Percentiles rank a stretch among this genome's conserved stretches.
phyloP scores from a whole-genome alignment of 2,888 invertebrate species.

The Cybosia mesomella region DNA sequence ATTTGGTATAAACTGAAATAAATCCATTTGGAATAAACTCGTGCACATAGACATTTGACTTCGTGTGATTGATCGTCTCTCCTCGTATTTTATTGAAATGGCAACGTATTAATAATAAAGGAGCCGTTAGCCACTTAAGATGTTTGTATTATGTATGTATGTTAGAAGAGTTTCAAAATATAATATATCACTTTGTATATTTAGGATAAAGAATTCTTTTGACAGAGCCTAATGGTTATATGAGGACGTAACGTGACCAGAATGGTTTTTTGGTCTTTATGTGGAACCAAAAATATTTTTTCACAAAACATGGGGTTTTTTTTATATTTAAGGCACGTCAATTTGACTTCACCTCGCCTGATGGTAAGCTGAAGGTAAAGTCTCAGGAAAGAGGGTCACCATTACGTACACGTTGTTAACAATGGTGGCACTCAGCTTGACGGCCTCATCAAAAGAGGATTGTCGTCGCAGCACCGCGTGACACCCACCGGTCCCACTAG shows the following conservation, averaged over 20 bases:
- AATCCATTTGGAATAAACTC: constrained; percentile 52
- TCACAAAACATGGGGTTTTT: too few species aligned
- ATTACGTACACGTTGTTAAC: too few species aligned
- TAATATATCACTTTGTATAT: background rate
- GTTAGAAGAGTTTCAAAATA: constrained; percentile 5
- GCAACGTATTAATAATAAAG: constrained; percentile 43
- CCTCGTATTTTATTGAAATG: constrained; percentile 45
- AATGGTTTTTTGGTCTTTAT: background rate
- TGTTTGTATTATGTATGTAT: constrained; percentile 28
- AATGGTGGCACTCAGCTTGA: too few species aligned
- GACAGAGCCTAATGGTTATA: background rate
- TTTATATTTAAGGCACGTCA: too few species aligned
- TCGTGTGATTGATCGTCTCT: constrained; percentile 46
- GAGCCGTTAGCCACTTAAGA: constrained; percentile 27
- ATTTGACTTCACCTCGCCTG: too few species aligned
- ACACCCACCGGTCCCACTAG: too few species aligned
- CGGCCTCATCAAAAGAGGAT: too few species aligned
- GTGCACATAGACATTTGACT: constrained; percentile 47
- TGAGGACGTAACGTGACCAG: background rate
- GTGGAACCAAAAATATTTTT: background rate
- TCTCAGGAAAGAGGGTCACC: too few species aligned
- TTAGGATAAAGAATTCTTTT: constrained; percentile 1
- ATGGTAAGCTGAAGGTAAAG: too few species aligned
- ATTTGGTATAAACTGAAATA: constrained; percentile 54
- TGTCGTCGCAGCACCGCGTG: too few species aligned